Base-by-base conservation (phyloP, 2,797 vertebrate species). In the Lerista edwardsae region DNA sequence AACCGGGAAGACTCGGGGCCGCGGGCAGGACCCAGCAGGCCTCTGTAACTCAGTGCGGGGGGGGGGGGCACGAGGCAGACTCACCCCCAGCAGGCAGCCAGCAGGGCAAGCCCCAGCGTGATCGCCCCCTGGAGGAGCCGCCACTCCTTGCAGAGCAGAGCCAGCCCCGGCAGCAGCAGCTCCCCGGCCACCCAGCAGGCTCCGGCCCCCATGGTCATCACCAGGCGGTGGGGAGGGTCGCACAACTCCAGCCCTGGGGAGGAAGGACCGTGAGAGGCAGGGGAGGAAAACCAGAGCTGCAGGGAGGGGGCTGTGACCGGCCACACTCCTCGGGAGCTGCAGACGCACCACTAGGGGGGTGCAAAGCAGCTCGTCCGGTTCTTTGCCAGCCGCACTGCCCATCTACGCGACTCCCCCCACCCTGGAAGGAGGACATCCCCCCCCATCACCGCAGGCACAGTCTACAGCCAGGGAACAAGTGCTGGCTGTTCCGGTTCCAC, bases 81-180 rank as follows among this genome's bases (percentile, higher is more conserved):
- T 97, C 87, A 98, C 97, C 98, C 97, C 97, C 97, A 98, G 90
- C 97, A 97, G 59, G 96, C 94, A 2, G 98, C 94, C 93, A 98
- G 91, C 75, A 98, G 93, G 10, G 97, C 93, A 23, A 97, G 94
- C 6, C 95, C 94, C 88, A 97, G 88, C 51, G 98, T 97, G 59
- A 95, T 91, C 7, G 97, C 95, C 0, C 97, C 97, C 93, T 98
- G 98, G 57, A 98, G 96, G 69, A 98, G 75, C 1, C 94, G 94
- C 98, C 98, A 98, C 91, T 97, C 95, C 0, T 81, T 94, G 61
- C 96, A 97, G 10, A 98, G 91, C 79, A 96, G 83, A 0, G 97
- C 97, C 44, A 98, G 62, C 23, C 96, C 97, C 0, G 97, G 98
- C 94, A 98, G 93, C 90, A 98, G 93, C 91, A 98, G 91, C 93